Percentiles rank a stretch among this genome's conserved stretches.
These are phyloP conservation scores for Torymus aiolomorphi DNA, from an alignment of 2,888 invertebrate species.

Conservation along the genomic window DNA sequence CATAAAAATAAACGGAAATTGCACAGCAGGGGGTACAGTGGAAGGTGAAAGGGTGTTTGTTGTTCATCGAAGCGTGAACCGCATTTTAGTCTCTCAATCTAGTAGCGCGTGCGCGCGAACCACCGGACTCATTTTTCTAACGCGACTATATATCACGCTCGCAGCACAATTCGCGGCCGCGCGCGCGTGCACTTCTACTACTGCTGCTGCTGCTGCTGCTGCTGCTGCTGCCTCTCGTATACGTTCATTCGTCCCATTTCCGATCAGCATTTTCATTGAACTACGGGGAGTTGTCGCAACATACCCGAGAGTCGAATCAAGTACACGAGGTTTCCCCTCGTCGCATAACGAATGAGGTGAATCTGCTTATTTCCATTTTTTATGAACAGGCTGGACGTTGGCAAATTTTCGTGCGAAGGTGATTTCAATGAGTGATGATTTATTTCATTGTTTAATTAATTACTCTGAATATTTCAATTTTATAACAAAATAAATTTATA, in stretches of 20 bases:
- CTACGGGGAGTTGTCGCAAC: slow-evolving; percentile 30
- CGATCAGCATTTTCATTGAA: slow-evolving; percentile 55
- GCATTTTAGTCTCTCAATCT: slow-evolving; percentile 62
- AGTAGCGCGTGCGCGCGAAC: slow-evolving; percentile 32
- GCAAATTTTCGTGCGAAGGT: background rate
- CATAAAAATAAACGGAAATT: slow-evolving; percentile 44
- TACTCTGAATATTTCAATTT: too few relatives aligned
- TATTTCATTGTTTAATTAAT: too few relatives aligned
- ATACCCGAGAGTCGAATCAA: slow-evolving; percentile 36
- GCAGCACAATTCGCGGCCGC: slow-evolving; percentile 42
- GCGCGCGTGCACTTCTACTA: background rate
- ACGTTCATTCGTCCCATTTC: slow-evolving; percentile 48
- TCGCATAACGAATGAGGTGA: slow-evolving; percentile 29
- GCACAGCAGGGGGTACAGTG: background rate
- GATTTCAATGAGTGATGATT: too few relatives aligned
- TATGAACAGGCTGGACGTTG: too few relatives aligned
- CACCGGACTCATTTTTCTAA: slow-evolving; percentile 62
- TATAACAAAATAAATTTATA: too few relatives aligned
- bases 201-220: too few relatives aligned
- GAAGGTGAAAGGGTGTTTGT: slow-evolving; percentile 58
- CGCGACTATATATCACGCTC: slow-evolving; percentile 61
- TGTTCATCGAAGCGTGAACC: slow-evolving; percentile 64
- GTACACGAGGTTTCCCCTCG: slow-evolving; percentile 9
- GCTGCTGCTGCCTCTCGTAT: too few relatives aligned
- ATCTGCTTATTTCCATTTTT: slow-evolving; percentile 38